Evolutionary conservation across 2,113 vertebrate species (phyloP), one percentile per base, ranked within the genome.

Genomic region (Morone chrysops): DNA sequence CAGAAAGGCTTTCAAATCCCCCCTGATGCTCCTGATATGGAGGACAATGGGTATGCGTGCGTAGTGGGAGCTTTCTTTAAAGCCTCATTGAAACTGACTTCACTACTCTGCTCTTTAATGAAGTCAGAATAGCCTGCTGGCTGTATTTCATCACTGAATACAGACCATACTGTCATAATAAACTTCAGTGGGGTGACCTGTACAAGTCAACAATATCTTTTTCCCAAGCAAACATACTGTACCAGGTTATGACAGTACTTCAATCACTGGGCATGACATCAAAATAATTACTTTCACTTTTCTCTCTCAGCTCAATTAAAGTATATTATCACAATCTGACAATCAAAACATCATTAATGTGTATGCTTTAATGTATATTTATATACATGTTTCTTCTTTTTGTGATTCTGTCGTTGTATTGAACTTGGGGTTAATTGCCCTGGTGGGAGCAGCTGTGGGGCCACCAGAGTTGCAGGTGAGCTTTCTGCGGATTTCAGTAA

Each of bases 11-110:
- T 90, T 90, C 91, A 94, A 93, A 92, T 90, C 86, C 86, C 89
- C 85, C 88, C 83, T 31, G 91, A 94, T 95, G 90, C 83, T 92
- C 76, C 81, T 94, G 94, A 95, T 95, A 93, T 54, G 68, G 67
- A 93, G 83, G 90, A 95, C 95, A 95, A 95, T 95, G 88, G 93
- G 72, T 89, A 77, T 94, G 92, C 89, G 91, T 93, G 89, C 81
- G 57, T 92, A 88, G 81, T 75, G 87, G 83, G 84, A 86, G 80
- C 89, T 88, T 80, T 82, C 89, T 92, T 88, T 92, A 92, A 92
- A 91, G 83, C 85, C 80, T 92, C 77, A 88, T 75, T 93, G 90
- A 93, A 93, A 91, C 91, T 78, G 81, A 88, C 89, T 85, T 90
- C 77, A 88, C 81, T 84, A 50, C 80, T 82, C 67, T 82, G 82